phyloP scores from a whole-genome alignment of 2,888 invertebrate genomes.

The Andrena haemorrhoa region DNA sequence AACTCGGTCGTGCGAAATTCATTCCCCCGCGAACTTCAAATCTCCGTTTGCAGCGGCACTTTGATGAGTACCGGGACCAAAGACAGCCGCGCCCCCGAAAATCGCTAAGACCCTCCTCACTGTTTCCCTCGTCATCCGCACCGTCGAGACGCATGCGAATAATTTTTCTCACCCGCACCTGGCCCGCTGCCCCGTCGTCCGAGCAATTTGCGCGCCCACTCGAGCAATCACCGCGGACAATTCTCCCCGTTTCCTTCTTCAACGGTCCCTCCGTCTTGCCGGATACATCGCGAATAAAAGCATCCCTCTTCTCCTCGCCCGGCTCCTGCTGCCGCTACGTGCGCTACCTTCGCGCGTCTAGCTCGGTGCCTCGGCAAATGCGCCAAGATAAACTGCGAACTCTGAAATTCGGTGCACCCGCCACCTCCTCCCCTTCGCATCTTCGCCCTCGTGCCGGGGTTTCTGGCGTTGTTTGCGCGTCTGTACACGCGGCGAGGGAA shows the following conservation, averaged over 20 bases:
- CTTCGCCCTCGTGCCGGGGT: conserved; percentile 27
- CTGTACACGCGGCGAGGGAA: conserved; percentile 11
- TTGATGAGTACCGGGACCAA: too few species aligned
- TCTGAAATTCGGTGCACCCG: conserved; percentile 71
- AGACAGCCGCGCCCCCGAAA: too few species aligned
- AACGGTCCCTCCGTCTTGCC: conserved; percentile 30
- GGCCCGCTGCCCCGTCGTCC: conserved; percentile 9
- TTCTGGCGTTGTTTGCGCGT: conserved; percentile 19
- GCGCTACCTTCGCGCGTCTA: conserved; percentile 18
- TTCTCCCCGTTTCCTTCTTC: conserved; percentile 36
- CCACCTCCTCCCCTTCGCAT: conserved; percentile 59
- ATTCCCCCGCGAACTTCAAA: too few species aligned
- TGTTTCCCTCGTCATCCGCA: background rate
- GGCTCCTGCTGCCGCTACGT: conserved; percentile 17
- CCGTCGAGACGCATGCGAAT: conserved; percentile 42
- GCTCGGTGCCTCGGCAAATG: conserved; percentile 63
- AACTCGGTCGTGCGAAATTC: too few species aligned
- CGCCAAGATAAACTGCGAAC: conserved; percentile 74
- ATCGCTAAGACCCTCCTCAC: too few species aligned
- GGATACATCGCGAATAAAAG: conserved; percentile 62
- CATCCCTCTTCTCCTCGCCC: conserved; percentile 39
- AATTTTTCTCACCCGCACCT: conserved; percentile 37
- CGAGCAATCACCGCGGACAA: conserved; percentile 53
- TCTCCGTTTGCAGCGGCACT: too few species aligned
- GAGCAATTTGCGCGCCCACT: conserved; percentile 50